These are phyloP conservation scores for Dasysyrphus tricinctus DNA, from an alignment of 2,888 invertebrate species.

Conservation along the genomic window DNA sequence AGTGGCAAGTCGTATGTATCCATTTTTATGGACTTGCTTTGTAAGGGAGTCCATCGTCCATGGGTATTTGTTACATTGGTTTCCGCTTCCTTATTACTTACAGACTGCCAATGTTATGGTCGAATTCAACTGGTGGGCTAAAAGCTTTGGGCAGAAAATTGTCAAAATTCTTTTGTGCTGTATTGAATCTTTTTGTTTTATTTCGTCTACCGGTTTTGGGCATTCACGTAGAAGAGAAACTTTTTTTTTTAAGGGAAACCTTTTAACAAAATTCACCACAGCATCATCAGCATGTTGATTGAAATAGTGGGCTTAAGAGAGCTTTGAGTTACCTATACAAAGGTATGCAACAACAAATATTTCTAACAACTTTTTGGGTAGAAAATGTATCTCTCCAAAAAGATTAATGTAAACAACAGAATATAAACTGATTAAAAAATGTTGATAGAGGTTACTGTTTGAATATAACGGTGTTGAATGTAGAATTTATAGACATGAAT, in stretches of 20 bases:
- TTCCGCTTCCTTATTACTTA: slow-evolving; percentile 7
- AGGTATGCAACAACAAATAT: not conserved
- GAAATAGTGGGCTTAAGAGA: not conserved
- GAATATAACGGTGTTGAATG: not conserved
- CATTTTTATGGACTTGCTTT: slow-evolving; percentile 34
- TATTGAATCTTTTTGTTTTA: slow-evolving; percentile 16
- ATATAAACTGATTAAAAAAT: not conserved
- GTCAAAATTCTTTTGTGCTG: slow-evolving; percentile 24
- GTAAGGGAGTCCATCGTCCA: not conserved
- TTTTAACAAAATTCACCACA: slow-evolving; percentile 4
- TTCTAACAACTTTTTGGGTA: not conserved
- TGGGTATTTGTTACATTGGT: not conserved
- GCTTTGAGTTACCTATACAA: not conserved
- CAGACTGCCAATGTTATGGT: slow-evolving; percentile 35
- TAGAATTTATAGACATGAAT: too few species aligned
- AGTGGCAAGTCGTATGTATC: slow-evolving; percentile 38
- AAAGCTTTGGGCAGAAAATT: slow-evolving; percentile 25
- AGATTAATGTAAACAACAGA: not conserved
- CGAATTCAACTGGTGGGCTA: slow-evolving; percentile 71
- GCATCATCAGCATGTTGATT: not conserved
- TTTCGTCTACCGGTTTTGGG: slow-evolving; percentile 27
- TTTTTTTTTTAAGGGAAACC: slow-evolving; percentile 5
- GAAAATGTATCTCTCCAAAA: slow-evolving; percentile 15
- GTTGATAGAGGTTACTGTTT: not conserved
- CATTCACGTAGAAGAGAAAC: not conserved